Conservation (phyloP, 2,888 invertebrate species). For the Selenia dentaria region DNA sequence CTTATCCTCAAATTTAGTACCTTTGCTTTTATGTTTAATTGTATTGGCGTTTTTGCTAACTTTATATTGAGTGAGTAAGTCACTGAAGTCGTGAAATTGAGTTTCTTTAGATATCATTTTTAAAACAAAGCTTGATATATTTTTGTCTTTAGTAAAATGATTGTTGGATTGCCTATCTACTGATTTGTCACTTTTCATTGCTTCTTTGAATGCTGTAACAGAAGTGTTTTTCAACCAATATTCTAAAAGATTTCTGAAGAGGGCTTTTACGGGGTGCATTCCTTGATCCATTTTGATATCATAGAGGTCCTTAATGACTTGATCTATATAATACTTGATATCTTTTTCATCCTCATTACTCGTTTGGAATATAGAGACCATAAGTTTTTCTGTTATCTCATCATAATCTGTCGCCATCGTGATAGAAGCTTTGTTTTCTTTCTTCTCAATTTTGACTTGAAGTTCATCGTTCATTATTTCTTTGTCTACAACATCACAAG, state of each 20-base stretch:
- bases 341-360: conserved; percentile 31
- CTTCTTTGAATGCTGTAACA: conserved; percentile 41
- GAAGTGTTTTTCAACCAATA: conserved; percentile 65
- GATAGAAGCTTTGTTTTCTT: conserved; percentile 41
- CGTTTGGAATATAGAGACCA: conserved; percentile 53
- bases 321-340: conserved; percentile 50
- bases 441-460: conserved; percentile 39
- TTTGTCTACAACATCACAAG: conserved; percentile 31
- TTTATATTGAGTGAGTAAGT: conserved; percentile 30
- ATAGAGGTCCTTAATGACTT: conserved; percentile 61
- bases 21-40: conserved; percentile 9
- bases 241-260: conserved; percentile 64
- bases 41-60: conserved; percentile 21
- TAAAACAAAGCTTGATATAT: conserved; percentile 50
- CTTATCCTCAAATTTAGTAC: conserved; percentile 13
- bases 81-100: conserved; percentile 50
- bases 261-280: conserved; percentile 55
- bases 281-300: conserved; percentile 45
- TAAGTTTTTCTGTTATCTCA: conserved; percentile 57
- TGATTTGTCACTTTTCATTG: conserved; percentile 47
- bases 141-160: conserved; percentile 57
- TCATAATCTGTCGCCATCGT: conserved; percentile 54
- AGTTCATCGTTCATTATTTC: conserved; percentile 35
- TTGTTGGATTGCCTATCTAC: conserved; percentile 53
- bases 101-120: conserved; percentile 51